phyloP scores from a whole-genome alignment of 1,140 invertebrate species.

The Argopecten irradians region DNA sequence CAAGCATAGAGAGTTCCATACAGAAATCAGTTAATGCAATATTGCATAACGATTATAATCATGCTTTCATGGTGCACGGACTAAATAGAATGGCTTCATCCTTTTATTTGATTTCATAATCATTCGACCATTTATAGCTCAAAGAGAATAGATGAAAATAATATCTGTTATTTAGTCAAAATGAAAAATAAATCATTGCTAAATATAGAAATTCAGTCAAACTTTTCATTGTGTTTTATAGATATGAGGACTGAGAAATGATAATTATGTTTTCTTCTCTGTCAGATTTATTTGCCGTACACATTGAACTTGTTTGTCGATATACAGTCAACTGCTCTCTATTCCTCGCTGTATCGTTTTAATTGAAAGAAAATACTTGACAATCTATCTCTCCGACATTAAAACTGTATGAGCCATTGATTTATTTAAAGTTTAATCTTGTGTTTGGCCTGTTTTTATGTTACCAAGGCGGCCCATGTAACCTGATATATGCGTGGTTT shows the following conservation, averaged over 20 bases:
- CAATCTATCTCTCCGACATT: constrained; percentile 1
- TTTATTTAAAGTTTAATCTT: neutral
- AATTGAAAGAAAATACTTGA: constrained; percentile 19
- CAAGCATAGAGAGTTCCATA: neutral
- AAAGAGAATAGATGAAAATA: neutral
- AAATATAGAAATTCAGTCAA: neutral
- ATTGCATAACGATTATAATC: neutral
- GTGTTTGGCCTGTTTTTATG: neutral
- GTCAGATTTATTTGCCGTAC: neutral
- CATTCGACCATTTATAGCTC: neutral
- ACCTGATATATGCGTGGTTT: constrained; percentile 13
- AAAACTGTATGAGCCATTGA: constrained; percentile 10
- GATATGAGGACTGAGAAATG: neutral
- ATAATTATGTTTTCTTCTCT: no score
- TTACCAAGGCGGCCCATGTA: neutral
- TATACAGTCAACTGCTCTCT: neutral
- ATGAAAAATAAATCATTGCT: neutral
- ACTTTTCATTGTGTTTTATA: neutral
- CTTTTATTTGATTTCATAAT: neutral
- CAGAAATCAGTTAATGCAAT: neutral
- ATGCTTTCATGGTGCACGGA: neutral
- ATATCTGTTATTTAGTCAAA: neutral
- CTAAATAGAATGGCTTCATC: neutral
- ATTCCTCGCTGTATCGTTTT: neutral
- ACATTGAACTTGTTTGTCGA: neutral